Percentiles rank a stretch among this genome's conserved stretches.
These are phyloP conservation scores for Drosophila kokeensis DNA, from an alignment of 2,888 invertebrate genomes.

Conservation along the genomic window DNA sequence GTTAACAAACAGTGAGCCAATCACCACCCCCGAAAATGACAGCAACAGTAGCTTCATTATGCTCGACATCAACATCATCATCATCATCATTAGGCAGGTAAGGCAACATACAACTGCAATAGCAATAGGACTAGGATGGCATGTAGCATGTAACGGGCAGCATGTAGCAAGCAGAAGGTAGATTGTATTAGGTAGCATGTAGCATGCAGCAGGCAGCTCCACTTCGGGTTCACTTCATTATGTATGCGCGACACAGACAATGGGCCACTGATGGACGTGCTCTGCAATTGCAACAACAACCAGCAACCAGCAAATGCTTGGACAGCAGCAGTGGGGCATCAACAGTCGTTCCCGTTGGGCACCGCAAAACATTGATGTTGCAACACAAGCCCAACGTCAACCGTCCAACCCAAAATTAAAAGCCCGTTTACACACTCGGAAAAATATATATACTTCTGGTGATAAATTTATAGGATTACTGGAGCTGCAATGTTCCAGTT, in stretches of 20 bases:
- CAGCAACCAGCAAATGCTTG: constrained; percentile 1
- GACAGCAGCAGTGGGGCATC: constrained; percentile 31
- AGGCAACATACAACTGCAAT: constrained; percentile 21
- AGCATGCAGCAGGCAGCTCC: constrained; percentile 12
- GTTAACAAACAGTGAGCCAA: constrained; percentile 69
- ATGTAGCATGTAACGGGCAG: background rate
- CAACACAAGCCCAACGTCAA: background rate
- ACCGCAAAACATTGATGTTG: constrained; percentile 54
- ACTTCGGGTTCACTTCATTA: constrained; percentile 69
- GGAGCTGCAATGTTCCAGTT: background rate
- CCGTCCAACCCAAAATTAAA: background rate
- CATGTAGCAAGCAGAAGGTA: background rate
- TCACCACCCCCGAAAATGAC: constrained; percentile 43
- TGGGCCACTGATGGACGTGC: constrained; percentile 80
- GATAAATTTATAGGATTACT: background rate
- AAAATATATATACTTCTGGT: background rate
- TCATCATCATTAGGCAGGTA: constrained; percentile 39
- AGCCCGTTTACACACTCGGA: background rate
- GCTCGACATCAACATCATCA: constrained; percentile 20
- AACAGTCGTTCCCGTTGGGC: constrained; percentile 42
- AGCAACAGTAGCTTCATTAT: constrained; percentile 44
- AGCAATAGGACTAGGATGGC: background rate
- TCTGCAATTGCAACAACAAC: constrained; percentile 58
- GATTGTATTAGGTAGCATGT: background rate
- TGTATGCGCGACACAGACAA: constrained; percentile 79